Conservation (phyloP, 30 jellyfish, hydroid and myxozoan species). For the Haliclystus octoradiatus region DNA sequence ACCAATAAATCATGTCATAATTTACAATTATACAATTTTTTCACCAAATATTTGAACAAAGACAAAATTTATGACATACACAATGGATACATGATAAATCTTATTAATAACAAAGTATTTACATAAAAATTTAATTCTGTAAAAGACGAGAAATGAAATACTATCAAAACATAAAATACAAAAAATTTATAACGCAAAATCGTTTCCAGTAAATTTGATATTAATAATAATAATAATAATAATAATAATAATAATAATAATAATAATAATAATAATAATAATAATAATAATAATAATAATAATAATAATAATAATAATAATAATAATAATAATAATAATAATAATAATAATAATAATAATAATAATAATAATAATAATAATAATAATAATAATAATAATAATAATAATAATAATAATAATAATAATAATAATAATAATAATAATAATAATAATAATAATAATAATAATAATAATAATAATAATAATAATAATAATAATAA, state of each 20-base stretch:
- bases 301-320: background rate
- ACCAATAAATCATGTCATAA: no score
- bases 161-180: no score
- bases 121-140: no score
- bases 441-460: background rate
- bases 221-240: background rate
- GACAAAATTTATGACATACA: no score
- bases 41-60: no score
- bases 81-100: no score
- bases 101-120: no score
- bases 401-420: background rate
- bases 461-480: background rate
- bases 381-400: background rate
- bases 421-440: background rate
- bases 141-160: no score
- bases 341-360: background rate
- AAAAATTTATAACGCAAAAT: no score
- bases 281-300: background rate
- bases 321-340: background rate
- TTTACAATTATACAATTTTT: no score
- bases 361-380: background rate
- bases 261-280: background rate
- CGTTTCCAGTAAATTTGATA: no score
- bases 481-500: background rate
- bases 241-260: background rate